A percentile compares a stretch with the other conserved stretches of the same genome.
Evolutionary conservation across 2,113 vertebrate genomes (phyloP).

Genomic region (Cisticola juncidis): DNA sequence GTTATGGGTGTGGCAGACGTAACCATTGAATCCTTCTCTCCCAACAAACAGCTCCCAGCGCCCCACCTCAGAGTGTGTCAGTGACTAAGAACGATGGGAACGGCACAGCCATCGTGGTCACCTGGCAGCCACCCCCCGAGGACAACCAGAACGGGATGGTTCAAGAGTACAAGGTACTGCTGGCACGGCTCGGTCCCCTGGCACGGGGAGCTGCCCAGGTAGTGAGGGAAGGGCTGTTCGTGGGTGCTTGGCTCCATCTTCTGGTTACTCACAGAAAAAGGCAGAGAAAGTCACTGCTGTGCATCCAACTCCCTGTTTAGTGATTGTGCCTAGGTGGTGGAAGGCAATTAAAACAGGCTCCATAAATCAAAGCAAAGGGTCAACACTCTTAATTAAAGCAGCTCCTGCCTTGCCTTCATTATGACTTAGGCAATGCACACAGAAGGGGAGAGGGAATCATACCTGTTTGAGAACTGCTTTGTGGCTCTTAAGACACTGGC

Average conservation of each 20-base stretch:
- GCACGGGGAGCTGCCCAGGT: background rate
- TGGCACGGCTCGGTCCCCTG: background rate
- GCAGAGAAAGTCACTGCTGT: background rate
- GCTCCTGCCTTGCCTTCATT: background rate
- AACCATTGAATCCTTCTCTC: background rate
- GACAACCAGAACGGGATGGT: conserved; percentile 94
- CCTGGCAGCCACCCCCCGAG: conserved; percentile 95
- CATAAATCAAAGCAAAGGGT: conserved; percentile 13
- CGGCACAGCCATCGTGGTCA: conserved; percentile 89
- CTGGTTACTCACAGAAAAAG: conserved; percentile 62
- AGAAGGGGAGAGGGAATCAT: background rate
- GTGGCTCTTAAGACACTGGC: background rate
- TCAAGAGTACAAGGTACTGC: conserved; percentile 94
- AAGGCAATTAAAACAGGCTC: conserved; percentile 21
- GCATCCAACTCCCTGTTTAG: background rate
- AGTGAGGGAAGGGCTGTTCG: background rate
- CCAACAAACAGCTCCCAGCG: conserved; percentile 84
- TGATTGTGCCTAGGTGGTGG: background rate
- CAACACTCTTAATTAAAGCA: background rate
- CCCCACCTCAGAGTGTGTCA: conserved; percentile 91
- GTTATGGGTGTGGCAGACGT: accelerated
- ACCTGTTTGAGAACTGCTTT: background rate
- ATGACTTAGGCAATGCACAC: background rate
- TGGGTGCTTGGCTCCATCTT: conserved; percentile 87
- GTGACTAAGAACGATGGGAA: conserved; percentile 93